Evolutionary conservation across 2,888 invertebrate species (phyloP), one percentile per base, ranked within the genome.

Genomic region (Argyra leucocephala): DNA sequence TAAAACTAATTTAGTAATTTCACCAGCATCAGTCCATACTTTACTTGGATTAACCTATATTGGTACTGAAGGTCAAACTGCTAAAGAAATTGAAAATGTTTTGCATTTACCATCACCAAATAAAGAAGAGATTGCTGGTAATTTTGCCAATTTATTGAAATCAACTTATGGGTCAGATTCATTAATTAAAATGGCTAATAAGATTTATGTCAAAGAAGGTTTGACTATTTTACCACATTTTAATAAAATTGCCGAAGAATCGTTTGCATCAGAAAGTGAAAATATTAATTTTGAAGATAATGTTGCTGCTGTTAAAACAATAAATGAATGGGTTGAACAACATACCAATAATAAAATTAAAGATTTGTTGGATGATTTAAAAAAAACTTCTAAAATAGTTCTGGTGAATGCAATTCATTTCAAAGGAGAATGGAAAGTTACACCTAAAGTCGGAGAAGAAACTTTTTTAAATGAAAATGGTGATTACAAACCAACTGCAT

Each of bases 321-420:
- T 97, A 62, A 97, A 97, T 74, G 71, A 77, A 57, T 95, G 94
- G 91, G 91, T 88, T 58, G 86, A 87, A 73, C 76, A 83, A 6
- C 84, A 90, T 74, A 97, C 97, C 0, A 87, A 90, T 65, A 79
- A 88, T 9, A 91, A 88, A 76, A 96, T 97, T 66, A 86, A 86
- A 70, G 83, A 93, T 72, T 81, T 97, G 2, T 78, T 97, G 62
- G 75, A 82, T 1, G 21, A 84, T 1, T 85, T 82, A 69, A 72
- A 80, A 73, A 63, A 64, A 0, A 73, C 79, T 0, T 90, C 90
- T 1, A 82, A 86, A 63, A 77, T 91, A 66, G 86, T 93, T 12
- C 18, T 48, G 18, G 2, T 48, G 5, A 48, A 48, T 48, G 5
- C 48, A 18, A 48, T 48, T 48, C 5, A 48, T 48, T 48, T 48